phyloP scores from a whole-genome alignment of 1,140 invertebrate genomes.

The Drosophila grimshawi region DNA sequence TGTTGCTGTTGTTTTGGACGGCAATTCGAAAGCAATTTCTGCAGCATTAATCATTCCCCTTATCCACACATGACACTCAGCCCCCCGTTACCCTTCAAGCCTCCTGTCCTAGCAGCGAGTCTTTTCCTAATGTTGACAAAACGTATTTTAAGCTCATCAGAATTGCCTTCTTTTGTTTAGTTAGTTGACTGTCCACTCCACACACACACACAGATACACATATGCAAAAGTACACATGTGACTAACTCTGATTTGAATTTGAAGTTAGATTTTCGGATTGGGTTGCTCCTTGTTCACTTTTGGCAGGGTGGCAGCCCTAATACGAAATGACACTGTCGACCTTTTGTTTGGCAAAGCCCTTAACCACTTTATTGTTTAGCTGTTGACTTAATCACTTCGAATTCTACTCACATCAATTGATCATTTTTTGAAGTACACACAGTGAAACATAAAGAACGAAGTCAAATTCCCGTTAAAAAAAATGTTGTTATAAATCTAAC shows the following conservation, averaged over 20 bases:
- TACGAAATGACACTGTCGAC: constrained; percentile 30
- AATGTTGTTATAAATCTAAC: background rate
- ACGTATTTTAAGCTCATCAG: constrained; percentile 80
- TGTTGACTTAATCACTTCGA: constrained; percentile 26
- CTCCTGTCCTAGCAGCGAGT: constrained; percentile 1
- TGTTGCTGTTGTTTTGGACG: constrained; percentile 29
- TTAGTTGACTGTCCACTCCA: constrained; percentile 41
- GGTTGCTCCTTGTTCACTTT: constrained; percentile 21
- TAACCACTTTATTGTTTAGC: constrained; percentile 36
- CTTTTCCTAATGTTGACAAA: constrained; percentile 77
- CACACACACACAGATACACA: background rate
- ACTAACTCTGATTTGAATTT: constrained; percentile 60
- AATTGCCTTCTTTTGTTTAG: constrained; percentile 70
- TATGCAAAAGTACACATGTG: constrained; percentile 25
- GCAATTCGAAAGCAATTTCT: constrained; percentile 76
- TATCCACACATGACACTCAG: constrained; percentile 40
- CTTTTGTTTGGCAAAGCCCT: constrained; percentile 32
- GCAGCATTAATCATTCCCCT: constrained; percentile 74
- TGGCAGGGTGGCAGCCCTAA: constrained; percentile 23
- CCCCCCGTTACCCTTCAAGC: background rate
- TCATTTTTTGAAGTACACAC: constrained; percentile 32
- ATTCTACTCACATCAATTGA: constrained; percentile 22
- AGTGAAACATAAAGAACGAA: background rate
- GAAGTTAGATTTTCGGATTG: constrained; percentile 67
- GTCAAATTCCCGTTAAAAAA: background rate